Conservation (phyloP, 92 coral and sea anemone genomes). For the Galaxea fascicularis region DNA sequence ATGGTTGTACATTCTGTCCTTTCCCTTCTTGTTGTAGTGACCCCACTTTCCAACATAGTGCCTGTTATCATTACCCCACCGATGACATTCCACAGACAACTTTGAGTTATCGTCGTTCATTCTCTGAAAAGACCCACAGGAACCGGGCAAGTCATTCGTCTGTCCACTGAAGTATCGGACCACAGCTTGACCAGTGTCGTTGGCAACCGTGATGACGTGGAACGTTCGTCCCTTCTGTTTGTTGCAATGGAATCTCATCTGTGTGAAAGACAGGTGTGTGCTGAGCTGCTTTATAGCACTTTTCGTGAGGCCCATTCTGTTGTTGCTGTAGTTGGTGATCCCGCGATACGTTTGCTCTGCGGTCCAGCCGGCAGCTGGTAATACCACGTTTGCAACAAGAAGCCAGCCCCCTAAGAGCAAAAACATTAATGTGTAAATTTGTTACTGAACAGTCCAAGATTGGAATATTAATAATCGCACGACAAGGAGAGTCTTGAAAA, state of each 20-base stretch:
- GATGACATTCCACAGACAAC: neutral
- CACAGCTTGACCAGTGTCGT: slow-evolving; percentile 47
- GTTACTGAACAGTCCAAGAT: too few species aligned
- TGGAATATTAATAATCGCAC: too few species aligned
- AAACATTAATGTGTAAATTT: too few species aligned
- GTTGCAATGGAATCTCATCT: slow-evolving; percentile 54
- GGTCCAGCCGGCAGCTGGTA: neutral
- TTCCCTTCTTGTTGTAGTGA: too few species aligned
- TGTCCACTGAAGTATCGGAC: slow-evolving; percentile 42
- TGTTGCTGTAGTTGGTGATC: neutral
- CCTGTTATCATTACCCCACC: too few species aligned
- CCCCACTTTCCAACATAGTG: too few species aligned
- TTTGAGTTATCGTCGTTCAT: neutral
- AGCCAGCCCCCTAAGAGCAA: too few species aligned
- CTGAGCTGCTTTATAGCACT: slow-evolving; percentile 9
- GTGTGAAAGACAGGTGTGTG: slow-evolving; percentile 12
- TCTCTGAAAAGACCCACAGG: neutral
- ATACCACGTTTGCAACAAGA: too few species aligned
- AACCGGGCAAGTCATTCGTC: neutral
- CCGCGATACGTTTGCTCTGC: neutral
- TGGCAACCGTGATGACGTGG: slow-evolving; percentile 45
- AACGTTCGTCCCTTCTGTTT: slow-evolving; percentile 32
- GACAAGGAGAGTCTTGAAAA: too few species aligned
- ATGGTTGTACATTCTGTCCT: too few species aligned
- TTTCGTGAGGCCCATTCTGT: slow-evolving; percentile 9